Conservation (phyloP, 2,113 vertebrate species). For the Eulemur rufifrons region DNA sequence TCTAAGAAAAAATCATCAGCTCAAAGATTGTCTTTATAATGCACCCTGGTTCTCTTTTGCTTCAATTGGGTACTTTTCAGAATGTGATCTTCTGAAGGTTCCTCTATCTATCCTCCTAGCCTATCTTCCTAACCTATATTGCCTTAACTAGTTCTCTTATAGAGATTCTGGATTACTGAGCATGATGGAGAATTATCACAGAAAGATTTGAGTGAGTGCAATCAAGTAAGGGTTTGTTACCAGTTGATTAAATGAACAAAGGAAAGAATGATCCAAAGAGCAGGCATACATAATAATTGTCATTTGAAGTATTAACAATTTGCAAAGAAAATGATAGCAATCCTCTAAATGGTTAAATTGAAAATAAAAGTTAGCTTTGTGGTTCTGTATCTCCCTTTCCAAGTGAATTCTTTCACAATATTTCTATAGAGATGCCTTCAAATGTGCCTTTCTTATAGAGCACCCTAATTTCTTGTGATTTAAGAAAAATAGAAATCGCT, state of each 20-base stretch:
- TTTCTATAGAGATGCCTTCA: not conserved
- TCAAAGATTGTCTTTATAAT: not conserved
- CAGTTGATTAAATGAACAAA: not conserved
- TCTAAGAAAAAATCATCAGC: not conserved
- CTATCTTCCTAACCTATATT: not conserved
- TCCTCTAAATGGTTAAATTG: not conserved
- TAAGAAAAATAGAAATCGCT: not conserved
- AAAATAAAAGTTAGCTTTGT: not conserved
- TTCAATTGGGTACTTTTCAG: not conserved
- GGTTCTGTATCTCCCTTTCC: not conserved
- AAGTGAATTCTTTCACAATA: not conserved
- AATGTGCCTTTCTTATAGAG: not conserved
- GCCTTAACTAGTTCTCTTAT: not conserved
- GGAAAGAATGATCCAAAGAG: not conserved
- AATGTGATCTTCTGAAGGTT: not conserved
- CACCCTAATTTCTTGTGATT: not conserved
- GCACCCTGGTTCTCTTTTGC: not conserved
- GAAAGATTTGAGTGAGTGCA: not conserved
- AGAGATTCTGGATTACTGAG: not conserved
- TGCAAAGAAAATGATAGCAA: slow-evolving; percentile 9
- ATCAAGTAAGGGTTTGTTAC: not conserved
- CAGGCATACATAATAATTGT: not conserved
- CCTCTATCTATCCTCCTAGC: not conserved
- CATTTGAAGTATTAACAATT: not conserved
- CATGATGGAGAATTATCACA: not conserved